Evolutionary conservation across 1,140 invertebrate genomes (phyloP).

Genomic region (Thrips palmi): DNA sequence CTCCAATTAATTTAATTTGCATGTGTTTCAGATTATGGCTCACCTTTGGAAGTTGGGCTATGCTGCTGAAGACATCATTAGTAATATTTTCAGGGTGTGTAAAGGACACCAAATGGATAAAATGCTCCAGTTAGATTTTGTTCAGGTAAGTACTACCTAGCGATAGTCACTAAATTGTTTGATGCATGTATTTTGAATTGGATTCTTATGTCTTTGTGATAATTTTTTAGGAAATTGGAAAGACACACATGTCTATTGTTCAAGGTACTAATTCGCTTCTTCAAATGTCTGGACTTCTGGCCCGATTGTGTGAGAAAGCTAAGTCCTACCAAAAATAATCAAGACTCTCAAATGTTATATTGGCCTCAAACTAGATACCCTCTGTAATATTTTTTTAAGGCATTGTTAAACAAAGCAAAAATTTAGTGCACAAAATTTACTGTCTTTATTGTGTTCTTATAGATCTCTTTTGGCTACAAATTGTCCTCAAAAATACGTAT

Average conservation of each 20-base stretch:
- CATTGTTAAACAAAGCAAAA: too few relatives aligned
- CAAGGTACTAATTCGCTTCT: slow-evolving; percentile 75
- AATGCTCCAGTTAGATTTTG: slow-evolving; percentile 65
- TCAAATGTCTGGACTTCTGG: slow-evolving; percentile 77
- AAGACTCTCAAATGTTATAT: too few relatives aligned
- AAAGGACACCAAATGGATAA: slow-evolving; percentile 73
- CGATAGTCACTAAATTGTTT: slow-evolving; percentile 5
- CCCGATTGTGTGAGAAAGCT: slow-evolving; percentile 49
- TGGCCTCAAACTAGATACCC: too few relatives aligned
- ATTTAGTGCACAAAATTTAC: too few relatives aligned
- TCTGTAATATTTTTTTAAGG: too few relatives aligned
- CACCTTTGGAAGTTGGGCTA: slow-evolving; percentile 88
- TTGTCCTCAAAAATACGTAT: too few relatives aligned
- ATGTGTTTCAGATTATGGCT: slow-evolving; percentile 42
- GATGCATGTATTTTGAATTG: neutral
- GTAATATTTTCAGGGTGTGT: slow-evolving; percentile 83
- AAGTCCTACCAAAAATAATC: too few relatives aligned
- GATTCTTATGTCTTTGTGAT: neutral
- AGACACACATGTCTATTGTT: slow-evolving; percentile 76
- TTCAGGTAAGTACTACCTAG: slow-evolving; percentile 38
- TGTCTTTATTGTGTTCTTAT: too few relatives aligned
- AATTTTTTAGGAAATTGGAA: slow-evolving; percentile 62
- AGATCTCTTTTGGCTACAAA: too few relatives aligned
- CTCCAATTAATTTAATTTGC: slow-evolving; percentile 6
- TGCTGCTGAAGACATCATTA: slow-evolving; percentile 89